Percentiles rank a stretch among this genome's conserved stretches.
These are phyloP conservation scores for Dicrurus megarhynchus DNA, from an alignment of 2,113 vertebrate genomes.

Conservation along the genomic window DNA sequence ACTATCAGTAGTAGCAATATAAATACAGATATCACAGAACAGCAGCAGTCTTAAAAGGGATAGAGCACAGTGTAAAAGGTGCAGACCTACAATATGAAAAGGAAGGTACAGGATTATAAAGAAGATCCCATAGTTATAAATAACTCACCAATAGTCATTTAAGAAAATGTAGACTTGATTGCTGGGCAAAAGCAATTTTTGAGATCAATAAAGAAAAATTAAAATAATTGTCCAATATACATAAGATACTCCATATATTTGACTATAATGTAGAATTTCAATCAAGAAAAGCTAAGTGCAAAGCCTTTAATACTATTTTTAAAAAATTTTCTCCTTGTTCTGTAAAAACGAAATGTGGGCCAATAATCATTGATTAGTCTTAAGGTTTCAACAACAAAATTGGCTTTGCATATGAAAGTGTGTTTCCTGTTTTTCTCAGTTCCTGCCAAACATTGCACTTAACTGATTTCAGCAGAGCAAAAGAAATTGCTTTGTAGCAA, in stretches of 20 bases:
- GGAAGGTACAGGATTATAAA: not conserved
- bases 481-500: not conserved
- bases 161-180: not conserved
- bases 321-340: not conserved
- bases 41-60: not conserved
- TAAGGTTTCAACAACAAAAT: not conserved
- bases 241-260: not conserved
- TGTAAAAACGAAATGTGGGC: not conserved
- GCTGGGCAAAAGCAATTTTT: not conserved
- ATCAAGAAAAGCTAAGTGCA: not conserved
- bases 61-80: not conserved
- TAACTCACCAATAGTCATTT: not conserved
- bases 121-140: not conserved
- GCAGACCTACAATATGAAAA: not conserved
- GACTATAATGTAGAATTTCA: not conserved
- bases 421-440: not conserved
- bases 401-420: fast-evolving
- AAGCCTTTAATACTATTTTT: not conserved
- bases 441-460: not conserved
- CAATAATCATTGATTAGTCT: not conserved
- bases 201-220: not conserved
- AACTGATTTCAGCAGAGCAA: not conserved
- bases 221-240: not conserved
- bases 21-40: not conserved
- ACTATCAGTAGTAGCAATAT: not conserved